Base-by-base conservation (phyloP, 2,797 vertebrate genomes). In the Myripristis jacobus region DNA sequence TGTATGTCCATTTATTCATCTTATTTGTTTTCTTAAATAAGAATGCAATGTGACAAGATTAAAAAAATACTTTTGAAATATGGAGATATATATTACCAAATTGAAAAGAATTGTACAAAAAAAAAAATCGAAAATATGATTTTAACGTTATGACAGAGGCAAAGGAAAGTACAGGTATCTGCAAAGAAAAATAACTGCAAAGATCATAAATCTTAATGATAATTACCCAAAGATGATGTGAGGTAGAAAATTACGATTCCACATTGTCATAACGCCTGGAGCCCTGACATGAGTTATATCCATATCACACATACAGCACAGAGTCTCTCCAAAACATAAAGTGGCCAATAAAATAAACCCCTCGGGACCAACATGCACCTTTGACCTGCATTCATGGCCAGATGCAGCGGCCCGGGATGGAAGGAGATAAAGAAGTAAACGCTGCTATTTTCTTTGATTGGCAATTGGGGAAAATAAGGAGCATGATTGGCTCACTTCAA, bases 211-310 rank as follows among this genome's bases (percentile, higher is more conserved):
- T 88, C 82, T 85, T 46, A 67, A 46, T 80, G 73, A 80, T 87
- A 83, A 89, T 91, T 80, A 85, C 87, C 81, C 80, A 85, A 89
- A 84, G 84, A 89, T 85, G 87, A 92, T 84, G 88, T 96, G 96
- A 96, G 96, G 96, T 96, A 97, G 96, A 94, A 92, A 92, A 91
- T 90, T 85, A 92, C 77, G 83, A 89, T 90, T 89, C 89, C 87
- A 80, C 77, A 66, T 77, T 86, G 81, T 84, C 80, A 82, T 53
- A 77, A n/a, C 13, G 70, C 85, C 83, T 82, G 74, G 66, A 87
- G 84, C 87, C 66, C 69, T 81, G 79, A 73, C 66, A 69, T 88
- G 79, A 89, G 53, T 88, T 88, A 77, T 88, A 73, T 79, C 72
- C 74, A 80, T 58, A 74, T 79, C 64, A 80, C 77, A 79, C 80